Evolutionary conservation across 2,797 vertebrate genomes (phyloP), one percentile per base, ranked within the genome.

Genomic region (Gallinago solitaria): DNA sequence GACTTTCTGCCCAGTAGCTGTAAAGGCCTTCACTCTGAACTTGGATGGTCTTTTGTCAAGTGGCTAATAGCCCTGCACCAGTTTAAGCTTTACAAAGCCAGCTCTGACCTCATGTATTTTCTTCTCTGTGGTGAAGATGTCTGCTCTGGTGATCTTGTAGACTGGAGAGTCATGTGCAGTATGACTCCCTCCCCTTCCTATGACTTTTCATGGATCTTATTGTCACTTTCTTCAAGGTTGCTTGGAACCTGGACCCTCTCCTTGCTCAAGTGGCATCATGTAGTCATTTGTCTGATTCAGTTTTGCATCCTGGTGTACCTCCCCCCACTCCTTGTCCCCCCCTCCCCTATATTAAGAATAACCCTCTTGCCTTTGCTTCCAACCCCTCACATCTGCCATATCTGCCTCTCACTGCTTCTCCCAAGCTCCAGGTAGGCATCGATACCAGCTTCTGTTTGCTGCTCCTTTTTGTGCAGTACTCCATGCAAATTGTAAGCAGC

Each of bases 271-370:
- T 25, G 27, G 32, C 47, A 73, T 16, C 28, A 86, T 13, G 32
- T 35, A 4, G 3, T 68, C 23, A 61, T 25, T 14, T 71, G 17
- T 51, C 70, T 71, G 17, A 32, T 73, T 48, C 50, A 33, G 19
- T 43, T 48, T 25, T 77, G 15, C 24, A 12, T 32, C 23, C 18
- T 57, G 37, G 14, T 9, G 63, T 54, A 23, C 28, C 45, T 59
- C 27, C 9, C 30, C 5, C 8, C 27, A 19, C 33, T 13, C 6
- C 8, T 20, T 6, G 9, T 5, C 2, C 3, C 2, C 4, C 12
- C 16, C 23, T 20, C 47, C 16, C 37, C 19, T 39, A 0, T 19
- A 17, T 5, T 83, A 59, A 92, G 43, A 39, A 17, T 67, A 53
- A 60, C 39, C 71, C 45, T 19, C 11, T 77, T 77, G 18, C 35